Conservation (phyloP, 2,888 invertebrate species). For the Lepidochrysops patricia region DNA sequence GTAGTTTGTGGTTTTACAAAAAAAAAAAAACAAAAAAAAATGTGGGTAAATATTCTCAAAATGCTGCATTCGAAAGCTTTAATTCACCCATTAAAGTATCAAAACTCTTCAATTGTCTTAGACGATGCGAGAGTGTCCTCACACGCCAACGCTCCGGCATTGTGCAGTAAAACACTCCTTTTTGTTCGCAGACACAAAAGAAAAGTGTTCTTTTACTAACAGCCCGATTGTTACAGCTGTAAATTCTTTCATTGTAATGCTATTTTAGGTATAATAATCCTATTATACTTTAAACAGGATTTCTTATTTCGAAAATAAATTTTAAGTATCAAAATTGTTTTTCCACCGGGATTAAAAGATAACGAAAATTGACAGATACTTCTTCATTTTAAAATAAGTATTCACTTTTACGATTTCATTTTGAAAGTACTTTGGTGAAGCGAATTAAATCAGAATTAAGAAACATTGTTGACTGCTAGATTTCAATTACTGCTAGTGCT, state of each 20-base stretch:
- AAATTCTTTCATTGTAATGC: constrained; percentile 8
- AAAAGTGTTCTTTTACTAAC: constrained; percentile 16
- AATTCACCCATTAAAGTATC: not conserved
- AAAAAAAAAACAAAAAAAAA: no score
- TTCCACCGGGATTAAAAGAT: not conserved
- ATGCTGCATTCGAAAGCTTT: no score
- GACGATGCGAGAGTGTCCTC: constrained; percentile 14
- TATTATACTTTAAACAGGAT: not conserved
- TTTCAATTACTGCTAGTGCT: no score
- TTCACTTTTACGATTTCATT: no score
- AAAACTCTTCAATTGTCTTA: constrained; percentile 11
- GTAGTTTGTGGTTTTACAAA: no score
- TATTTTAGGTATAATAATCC: constrained; percentile 9
- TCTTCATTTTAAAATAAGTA: no score
- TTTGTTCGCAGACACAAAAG: constrained; percentile 21
- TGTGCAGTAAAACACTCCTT: constrained; percentile 22
- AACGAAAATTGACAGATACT: no score
- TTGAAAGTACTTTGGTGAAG: no score
- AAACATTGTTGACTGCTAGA: no score
- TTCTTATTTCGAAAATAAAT: not conserved
- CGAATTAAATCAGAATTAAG: no score
- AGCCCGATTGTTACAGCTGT: not conserved
- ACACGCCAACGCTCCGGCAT: constrained; percentile 21
- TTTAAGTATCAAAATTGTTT: not conserved
- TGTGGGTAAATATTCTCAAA: no score